These are phyloP conservation scores for Vicugna pacos DNA, from an alignment of 2,113 vertebrate species.

Conservation along the genomic window DNA sequence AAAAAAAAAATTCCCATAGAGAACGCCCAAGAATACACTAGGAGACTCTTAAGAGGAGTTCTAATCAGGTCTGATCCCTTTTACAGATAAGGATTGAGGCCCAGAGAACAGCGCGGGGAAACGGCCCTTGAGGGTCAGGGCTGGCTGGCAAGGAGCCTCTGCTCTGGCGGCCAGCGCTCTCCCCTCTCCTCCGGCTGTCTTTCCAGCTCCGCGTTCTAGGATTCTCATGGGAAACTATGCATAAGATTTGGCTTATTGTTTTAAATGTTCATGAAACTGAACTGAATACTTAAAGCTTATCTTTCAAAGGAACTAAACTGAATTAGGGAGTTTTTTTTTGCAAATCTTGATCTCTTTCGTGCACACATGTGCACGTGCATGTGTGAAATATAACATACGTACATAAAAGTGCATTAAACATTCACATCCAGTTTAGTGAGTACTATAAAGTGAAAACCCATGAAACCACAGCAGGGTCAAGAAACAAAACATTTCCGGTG, in stretches of 20 bases:
- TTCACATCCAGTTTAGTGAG: not conserved
- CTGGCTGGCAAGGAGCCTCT: not conserved
- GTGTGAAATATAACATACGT: not conserved
- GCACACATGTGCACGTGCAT: too few species aligned
- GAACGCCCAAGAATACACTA: not conserved
- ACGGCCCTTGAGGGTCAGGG: not conserved
- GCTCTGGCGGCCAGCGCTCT: fast-evolving
- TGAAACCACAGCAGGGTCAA: not conserved
- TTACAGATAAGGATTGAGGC: not conserved
- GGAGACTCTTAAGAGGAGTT: not conserved
- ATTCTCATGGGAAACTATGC: not conserved
- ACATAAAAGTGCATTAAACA: not conserved
- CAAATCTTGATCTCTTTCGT: not conserved
- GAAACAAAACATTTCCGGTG: not conserved
- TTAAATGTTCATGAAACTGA: not conserved
- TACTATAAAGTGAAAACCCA: not conserved
- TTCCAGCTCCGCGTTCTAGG: fast-evolving
- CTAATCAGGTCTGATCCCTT: not conserved
- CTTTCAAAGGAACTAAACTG: not conserved
- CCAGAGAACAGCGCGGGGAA: not conserved
- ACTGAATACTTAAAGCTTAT: not conserved
- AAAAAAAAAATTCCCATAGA: not conserved
- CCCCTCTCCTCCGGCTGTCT: too few species aligned
- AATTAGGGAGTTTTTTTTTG: not conserved
- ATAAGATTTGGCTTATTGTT: not conserved